These are phyloP conservation scores for Peromyscus attwateri DNA, from an alignment of 2,797 vertebrate genomes.

Conservation along the genomic window DNA sequence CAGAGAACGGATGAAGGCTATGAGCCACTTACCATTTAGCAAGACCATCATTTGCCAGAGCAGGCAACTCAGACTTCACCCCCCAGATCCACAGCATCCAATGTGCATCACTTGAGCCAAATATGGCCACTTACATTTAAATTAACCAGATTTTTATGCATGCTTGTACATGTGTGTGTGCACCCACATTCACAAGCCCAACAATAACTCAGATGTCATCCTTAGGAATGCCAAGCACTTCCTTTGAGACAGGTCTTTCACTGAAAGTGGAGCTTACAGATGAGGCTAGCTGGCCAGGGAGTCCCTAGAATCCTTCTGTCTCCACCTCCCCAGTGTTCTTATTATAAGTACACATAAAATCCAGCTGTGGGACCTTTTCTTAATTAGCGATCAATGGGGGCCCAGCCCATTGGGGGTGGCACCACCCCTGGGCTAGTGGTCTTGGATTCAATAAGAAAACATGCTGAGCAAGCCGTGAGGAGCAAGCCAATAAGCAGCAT, in stretches of 20 bases:
- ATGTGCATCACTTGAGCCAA: not conserved
- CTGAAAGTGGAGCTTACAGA: not conserved
- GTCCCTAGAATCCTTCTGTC: not conserved
- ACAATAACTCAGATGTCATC: not conserved
- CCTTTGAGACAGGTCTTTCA: not conserved
- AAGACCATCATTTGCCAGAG: not conserved
- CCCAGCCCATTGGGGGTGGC: not conserved
- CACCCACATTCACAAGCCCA: not conserved
- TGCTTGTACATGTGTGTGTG: not conserved
- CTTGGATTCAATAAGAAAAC: not conserved
- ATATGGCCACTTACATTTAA: not conserved
- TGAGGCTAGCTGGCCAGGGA: not conserved
- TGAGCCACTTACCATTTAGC: not conserved
- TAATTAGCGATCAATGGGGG: not conserved
- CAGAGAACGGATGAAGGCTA: not conserved
- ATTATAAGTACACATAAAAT: not conserved
- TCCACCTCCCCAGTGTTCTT: not conserved
- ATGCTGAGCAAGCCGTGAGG: not conserved
- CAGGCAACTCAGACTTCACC: not conserved
- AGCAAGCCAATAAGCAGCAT: not conserved
- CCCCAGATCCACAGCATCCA: not conserved
- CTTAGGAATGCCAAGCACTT: not conserved
- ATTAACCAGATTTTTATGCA: not conserved
- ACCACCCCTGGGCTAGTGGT: not conserved
- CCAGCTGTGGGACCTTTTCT: not conserved